phyloP scores from a whole-genome alignment of 2,888 invertebrate species.

The Laothoe populi region DNA sequence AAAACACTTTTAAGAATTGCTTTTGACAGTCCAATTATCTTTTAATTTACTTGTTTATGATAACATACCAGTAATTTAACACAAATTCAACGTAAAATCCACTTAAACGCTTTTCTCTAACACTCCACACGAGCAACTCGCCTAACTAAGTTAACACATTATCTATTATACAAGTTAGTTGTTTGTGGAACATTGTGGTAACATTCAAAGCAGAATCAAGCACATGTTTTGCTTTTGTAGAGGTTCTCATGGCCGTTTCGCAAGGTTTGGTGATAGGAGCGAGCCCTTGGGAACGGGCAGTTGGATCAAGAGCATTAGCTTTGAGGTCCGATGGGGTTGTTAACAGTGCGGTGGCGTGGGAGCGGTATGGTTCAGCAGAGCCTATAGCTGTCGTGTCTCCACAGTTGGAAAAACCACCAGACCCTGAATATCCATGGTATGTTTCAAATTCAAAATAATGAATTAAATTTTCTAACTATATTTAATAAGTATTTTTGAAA shows the following conservation, averaged over 20 bases:
- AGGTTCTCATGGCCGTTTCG: conserved; percentile 89
- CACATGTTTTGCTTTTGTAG: conserved; percentile 59
- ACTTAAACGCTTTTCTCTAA: conserved; percentile 13
- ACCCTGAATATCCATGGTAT: conserved; percentile 89
- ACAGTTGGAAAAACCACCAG: conserved; percentile 87
- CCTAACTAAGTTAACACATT: conserved; percentile 19
- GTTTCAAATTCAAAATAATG: conserved; percentile 33
- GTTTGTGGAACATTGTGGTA: background rate
- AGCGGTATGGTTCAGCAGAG: conserved; percentile 69
- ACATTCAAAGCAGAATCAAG: background rate
- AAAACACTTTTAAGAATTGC: background rate
- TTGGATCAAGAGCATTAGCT: conserved; percentile 80
- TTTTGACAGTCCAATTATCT: too few species aligned
- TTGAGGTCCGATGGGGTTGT: conserved; percentile 66
- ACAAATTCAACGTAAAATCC: conserved; percentile 10
- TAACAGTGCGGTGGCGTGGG: conserved; percentile 73
- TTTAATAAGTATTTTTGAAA: too few species aligned
- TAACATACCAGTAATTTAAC: background rate
- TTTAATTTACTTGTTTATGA: background rate
- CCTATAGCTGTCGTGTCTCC: conserved; percentile 75
- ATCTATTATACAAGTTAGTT: conserved; percentile 22
- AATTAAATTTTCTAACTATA: too few species aligned
- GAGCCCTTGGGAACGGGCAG: conserved; percentile 75
- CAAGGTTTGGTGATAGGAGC: conserved; percentile 87
- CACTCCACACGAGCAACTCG: conserved; percentile 4